Conservation (phyloP, 1,140 invertebrate genomes). For the Penaeus japonicus region DNA sequence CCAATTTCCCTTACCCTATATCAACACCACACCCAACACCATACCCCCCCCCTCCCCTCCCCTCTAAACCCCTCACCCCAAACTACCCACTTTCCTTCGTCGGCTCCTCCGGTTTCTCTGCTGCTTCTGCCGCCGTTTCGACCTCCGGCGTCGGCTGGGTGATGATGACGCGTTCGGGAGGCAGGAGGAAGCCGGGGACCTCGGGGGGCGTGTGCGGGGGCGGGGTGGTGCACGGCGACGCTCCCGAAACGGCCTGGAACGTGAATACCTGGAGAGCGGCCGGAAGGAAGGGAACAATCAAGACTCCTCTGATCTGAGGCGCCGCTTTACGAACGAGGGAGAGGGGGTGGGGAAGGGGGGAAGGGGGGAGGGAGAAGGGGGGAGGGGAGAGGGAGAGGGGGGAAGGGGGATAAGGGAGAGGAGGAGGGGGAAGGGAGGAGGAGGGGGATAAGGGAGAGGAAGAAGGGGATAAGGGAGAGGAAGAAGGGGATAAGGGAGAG, state of each 20-base stretch:
- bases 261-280: constrained; percentile 50
- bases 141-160: constrained; percentile 70
- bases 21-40: too few relatives aligned
- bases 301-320: not conserved
- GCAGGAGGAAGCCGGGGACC: constrained; percentile 72
- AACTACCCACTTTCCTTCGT: not conserved
- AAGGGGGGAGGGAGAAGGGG: not conserved
- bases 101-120: not conserved
- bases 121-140: constrained; percentile 59
- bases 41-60: not conserved
- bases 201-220: constrained; percentile 84
- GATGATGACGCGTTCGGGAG: constrained; percentile 69
- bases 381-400: not conserved
- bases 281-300: not conserved
- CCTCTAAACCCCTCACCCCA: too few relatives aligned
- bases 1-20: not conserved
- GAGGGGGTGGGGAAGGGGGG: not conserved
- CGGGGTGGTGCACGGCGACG: constrained; percentile 72
- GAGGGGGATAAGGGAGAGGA: not conserved
- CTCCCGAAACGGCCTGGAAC: constrained; percentile 45
- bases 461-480: too few relatives aligned
- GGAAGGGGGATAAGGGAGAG: not conserved
- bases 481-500: too few relatives aligned
- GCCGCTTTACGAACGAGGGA: not conserved
- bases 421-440: not conserved